Evolutionary conservation across 2,797 vertebrate genomes (phyloP), one percentile per base, ranked within the genome.

Genomic region (Chloroceryle amazona): DNA sequence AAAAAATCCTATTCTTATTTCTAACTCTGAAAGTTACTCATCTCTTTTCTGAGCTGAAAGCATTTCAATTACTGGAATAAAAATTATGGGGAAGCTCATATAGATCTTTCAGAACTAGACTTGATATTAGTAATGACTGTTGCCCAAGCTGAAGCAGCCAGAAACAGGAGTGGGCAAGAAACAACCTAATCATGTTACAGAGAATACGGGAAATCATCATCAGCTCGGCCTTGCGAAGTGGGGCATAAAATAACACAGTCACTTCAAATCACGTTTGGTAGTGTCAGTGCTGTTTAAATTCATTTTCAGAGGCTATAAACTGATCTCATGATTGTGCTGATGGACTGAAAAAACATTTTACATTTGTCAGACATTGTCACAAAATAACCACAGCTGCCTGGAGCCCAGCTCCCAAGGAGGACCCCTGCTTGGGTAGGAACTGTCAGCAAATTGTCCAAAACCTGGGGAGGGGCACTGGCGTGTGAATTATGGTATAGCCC

Each of bases 191-290:
- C 72, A 33, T 17, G 8, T 91, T 93, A 85, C 15, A 87, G 79
- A 65, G 71, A 87, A 92, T 57, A 87, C 13, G 81, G 86, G 70
- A 81, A 95, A 85, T 42, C 55, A 94, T 19, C 29, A 65, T 84
- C 18, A 51, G 86, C 31, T 78, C 54, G 65, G 71, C 86, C 26
- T 86, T 23, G 33, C 5, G 11, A 87, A 93, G 37, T 2, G 5
- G 89, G 74, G 41, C 67, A 92, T n/a, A 78, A 71, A 92, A 89
- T 80, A 66, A 60, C 3, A 42, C 44, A 82, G 33, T 85, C 95
- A 92, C 67, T 85, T 96, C 81, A 85, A 89, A 95, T 87, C 15
- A 35, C 20, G 44, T 67, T 81, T 94, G 74, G 79, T 13, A 66
- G 31, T 37, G 74, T 81, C 89, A 86, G 68, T 57, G 60, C 26